Percentiles rank a stretch among this genome's conserved stretches.
phyloP scores from a whole-genome alignment of 2,113 vertebrate genomes.

The Colius striatus region DNA sequence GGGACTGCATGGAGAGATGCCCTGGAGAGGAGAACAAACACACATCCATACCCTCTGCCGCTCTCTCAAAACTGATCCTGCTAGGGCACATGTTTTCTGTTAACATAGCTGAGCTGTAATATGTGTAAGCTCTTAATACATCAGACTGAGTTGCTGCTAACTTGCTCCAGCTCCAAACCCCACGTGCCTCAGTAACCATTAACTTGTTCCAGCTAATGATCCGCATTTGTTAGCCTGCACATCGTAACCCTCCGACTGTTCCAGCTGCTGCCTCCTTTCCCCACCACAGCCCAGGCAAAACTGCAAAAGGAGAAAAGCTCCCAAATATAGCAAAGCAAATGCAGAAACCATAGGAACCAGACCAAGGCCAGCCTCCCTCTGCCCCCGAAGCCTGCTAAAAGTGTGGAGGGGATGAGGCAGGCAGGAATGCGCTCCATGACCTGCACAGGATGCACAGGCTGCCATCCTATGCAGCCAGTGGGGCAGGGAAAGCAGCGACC shows the following conservation, averaged over 20 bases:
- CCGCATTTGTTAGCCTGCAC: neutral
- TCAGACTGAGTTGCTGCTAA: neutral
- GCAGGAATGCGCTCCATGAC: neutral
- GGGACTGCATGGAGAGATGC: neutral
- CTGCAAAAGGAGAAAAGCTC: neutral
- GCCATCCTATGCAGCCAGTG: neutral
- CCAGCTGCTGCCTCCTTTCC: constrained; percentile 1
- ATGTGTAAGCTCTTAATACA: neutral
- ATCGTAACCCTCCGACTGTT: neutral
- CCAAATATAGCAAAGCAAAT: neutral
- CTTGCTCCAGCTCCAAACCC: constrained; percentile 35
- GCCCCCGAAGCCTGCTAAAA: neutral
- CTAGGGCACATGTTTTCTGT: constrained; percentile 16
- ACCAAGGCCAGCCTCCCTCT: neutral
- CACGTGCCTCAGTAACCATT: constrained; percentile 37
- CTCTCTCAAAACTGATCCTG: neutral
- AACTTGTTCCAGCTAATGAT: constrained; percentile 44
- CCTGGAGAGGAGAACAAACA: neutral
- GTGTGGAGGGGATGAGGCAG: neutral
- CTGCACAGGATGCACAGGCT: accelerated
- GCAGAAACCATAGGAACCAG: neutral
- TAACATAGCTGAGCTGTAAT: neutral
- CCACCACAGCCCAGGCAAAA: neutral
- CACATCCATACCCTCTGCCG: neutral
- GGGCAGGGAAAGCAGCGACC: neutral